Conservation (phyloP, 2,113 vertebrate species). For the Thryonomys swinderianus region DNA sequence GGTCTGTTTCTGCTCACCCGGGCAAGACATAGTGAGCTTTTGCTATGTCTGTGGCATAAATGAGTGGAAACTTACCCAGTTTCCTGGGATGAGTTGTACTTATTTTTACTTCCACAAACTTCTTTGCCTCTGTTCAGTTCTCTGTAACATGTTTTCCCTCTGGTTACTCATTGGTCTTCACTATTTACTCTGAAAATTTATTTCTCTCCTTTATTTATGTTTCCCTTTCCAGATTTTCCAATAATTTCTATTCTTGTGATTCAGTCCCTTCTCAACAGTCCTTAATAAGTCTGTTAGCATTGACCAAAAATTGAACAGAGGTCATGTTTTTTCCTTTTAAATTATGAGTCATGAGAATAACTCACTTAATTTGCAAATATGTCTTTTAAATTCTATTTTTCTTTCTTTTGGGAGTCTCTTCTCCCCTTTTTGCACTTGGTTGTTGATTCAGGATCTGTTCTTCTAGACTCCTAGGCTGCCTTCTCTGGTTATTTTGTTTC, state of each 20-base stretch:
- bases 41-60: background rate
- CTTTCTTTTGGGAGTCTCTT: background rate
- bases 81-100: background rate
- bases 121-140: background rate
- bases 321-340: constrained; percentile 5
- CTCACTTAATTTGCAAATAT: background rate
- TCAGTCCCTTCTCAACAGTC: constrained; percentile 47
- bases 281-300: constrained; percentile 12
- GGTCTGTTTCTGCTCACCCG: background rate
- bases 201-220: constrained; percentile 21
- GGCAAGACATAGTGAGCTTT: background rate
- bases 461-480: background rate
- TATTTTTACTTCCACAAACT: background rate
- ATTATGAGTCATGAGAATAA: constrained; percentile 45
- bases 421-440: background rate
- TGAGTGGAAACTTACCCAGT: background rate
- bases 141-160: background rate
- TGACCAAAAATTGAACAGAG: constrained; percentile 3
- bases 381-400: background rate
- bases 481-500: background rate
- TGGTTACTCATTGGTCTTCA: background rate
- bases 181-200: background rate
- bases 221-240: constrained; percentile 26
- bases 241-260: background rate
- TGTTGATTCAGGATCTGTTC: background rate